A percentile compares a stretch with the other conserved stretches of the same genome.
Evolutionary conservation across 2,797 vertebrate species (phyloP).

Genomic region (Rousettus madagascariensis): DNA sequence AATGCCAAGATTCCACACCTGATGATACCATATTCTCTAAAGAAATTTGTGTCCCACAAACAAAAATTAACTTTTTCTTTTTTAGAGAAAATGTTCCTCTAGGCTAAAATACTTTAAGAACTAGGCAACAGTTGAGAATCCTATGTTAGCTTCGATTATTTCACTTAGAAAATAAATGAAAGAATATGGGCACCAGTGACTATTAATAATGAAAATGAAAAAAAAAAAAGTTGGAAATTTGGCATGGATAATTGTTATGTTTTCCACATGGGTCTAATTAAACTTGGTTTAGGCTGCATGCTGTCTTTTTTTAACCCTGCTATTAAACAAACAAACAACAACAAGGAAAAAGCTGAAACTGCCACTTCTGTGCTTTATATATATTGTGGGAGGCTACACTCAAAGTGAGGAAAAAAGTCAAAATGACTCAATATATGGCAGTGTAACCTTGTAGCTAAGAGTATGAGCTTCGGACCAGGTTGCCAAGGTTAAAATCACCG

Average conservation of each 20-base stretch:
- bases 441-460: not conserved
- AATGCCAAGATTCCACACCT: not conserved
- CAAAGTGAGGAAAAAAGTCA: not conserved
- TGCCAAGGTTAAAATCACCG: not conserved
- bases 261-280: slow-evolving; percentile 59
- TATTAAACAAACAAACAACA: slow-evolving; percentile 60
- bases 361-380: not conserved
- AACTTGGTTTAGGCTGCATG: slow-evolving; percentile 60
- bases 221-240: slow-evolving; percentile 49
- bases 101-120: slow-evolving; percentile 20
- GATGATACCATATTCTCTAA: not conserved
- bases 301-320: slow-evolving; percentile 25
- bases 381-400: not conserved
- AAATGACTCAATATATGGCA: not conserved
- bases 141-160: not conserved
- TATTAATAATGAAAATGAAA: slow-evolving; percentile 56
- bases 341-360: not conserved
- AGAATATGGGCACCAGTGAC: not conserved
- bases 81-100: not conserved
- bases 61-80: not conserved
- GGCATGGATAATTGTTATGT: slow-evolving; percentile 44
- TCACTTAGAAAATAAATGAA: slow-evolving; percentile 40
- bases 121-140: not conserved
- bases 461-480: not conserved
- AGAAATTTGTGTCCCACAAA: not conserved